Conservation (phyloP, 2,888 invertebrate genomes). For the Linnaemya tessellans region DNA sequence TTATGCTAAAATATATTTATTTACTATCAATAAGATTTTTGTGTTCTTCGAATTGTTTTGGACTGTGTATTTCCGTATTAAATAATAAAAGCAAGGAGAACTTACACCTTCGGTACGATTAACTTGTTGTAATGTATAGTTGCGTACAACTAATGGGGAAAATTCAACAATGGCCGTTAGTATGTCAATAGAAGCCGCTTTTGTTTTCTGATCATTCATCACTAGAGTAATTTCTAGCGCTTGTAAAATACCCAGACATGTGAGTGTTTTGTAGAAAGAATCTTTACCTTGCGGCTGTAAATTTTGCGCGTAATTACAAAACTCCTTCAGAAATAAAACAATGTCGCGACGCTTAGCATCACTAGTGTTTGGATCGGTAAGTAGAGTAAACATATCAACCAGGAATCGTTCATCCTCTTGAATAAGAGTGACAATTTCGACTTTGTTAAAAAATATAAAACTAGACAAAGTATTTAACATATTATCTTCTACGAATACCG, state of each 20-base stretch:
- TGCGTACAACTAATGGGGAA: constrained; percentile 98
- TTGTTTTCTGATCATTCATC: constrained; percentile 96
- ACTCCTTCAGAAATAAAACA: constrained; percentile 98
- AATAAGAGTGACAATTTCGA: constrained; percentile 98
- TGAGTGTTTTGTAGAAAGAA: constrained; percentile 97
- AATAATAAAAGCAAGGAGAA: constrained; percentile 47
- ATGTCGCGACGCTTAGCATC: constrained; percentile 95
- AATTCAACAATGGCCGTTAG: constrained; percentile 99
- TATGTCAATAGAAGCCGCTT: constrained; percentile 98
- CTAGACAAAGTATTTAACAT: constrained; percentile 98
- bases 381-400: constrained; percentile 95
- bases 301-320: constrained; percentile 99
- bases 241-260: constrained; percentile 93
- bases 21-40: neutral
- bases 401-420: constrained; percentile 99
- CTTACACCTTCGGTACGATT: constrained; percentile 92
- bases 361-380: constrained; percentile 94
- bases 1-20: no score
- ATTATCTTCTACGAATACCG: constrained; percentile 99
- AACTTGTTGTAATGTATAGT: constrained; percentile 97
- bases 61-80: neutral
- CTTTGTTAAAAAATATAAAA: constrained; percentile 99
- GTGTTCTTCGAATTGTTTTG: neutral
- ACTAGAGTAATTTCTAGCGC: constrained; percentile 95
- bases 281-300: constrained; percentile 98